These are phyloP conservation scores for Coboldia fuscipes DNA, from an alignment of 1,140 invertebrate species.

Conservation along the genomic window DNA sequence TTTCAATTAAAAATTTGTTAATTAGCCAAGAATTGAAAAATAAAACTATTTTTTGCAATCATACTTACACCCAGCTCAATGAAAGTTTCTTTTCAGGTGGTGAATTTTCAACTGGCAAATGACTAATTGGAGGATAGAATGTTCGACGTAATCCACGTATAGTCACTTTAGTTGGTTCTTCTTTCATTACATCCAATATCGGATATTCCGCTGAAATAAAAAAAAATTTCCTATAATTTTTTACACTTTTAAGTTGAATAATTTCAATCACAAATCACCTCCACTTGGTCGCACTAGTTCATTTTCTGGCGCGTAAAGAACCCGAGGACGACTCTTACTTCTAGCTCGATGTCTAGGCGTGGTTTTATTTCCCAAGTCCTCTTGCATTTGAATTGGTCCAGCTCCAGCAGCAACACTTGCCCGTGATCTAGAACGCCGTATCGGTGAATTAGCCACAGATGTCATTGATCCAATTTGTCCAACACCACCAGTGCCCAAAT, in stretches of 20 bases:
- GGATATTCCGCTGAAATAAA: conserved; percentile 40
- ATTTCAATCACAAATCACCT: not conserved
- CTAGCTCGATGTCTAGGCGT: conserved; percentile 34
- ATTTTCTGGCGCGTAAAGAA: conserved; percentile 54
- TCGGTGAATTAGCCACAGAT: conserved; percentile 31
- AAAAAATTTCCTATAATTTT: not conserved
- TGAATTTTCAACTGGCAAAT: conserved; percentile 55
- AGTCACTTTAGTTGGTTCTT: conserved; percentile 61
- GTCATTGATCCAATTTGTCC: conserved; percentile 11
- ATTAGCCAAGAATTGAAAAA: conserved; percentile 6
- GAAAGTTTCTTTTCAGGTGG: conserved; percentile 71
- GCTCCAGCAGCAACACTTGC: conserved; percentile 14
- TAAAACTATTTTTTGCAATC: not conserved
- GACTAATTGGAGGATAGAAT: conserved; percentile 68
- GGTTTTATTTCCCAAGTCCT: conserved; percentile 22
- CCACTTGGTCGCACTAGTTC: conserved; percentile 42
- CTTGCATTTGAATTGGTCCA: conserved; percentile 26
- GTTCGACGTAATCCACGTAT: conserved; percentile 64
- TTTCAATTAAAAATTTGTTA: conserved; percentile 11
- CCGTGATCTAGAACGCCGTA: conserved; percentile 45
- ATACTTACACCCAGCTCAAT: conserved; percentile 81
- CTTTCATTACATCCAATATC: conserved; percentile 58
- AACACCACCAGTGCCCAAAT: conserved; percentile 40
- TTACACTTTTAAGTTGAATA: not conserved
- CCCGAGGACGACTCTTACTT: conserved; percentile 59